Percentiles rank a stretch among this genome's conserved stretches.
Evolutionary conservation across 1,140 invertebrate genomes (phyloP).

Genomic region (Elymnias hypermnestra): DNA sequence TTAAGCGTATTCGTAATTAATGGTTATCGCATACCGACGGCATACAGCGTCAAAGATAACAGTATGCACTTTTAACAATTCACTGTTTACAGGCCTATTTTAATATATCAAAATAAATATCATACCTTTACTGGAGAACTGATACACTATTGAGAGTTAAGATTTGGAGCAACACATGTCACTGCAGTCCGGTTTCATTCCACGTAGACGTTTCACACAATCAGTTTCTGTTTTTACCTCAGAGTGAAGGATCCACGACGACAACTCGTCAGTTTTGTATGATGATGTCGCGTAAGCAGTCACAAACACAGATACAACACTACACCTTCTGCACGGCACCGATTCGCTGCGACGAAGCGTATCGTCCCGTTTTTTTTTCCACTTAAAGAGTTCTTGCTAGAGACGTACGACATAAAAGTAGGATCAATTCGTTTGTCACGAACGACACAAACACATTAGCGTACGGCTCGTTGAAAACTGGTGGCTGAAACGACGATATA

Average conservation of each 20-base stretch:
- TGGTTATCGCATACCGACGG: conserved; percentile 11
- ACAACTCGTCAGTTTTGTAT: conserved; percentile 45
- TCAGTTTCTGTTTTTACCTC: conserved; percentile 51
- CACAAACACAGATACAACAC: conserved; percentile 54
- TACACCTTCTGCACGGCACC: conserved; percentile 34
- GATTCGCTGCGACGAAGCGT: conserved; percentile 24
- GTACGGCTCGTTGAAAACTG: conserved; percentile 34
- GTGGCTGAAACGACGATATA: conserved; percentile 30
- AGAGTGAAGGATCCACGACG: conserved; percentile 57
- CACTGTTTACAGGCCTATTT: not conserved
- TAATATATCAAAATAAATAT: too few species aligned
- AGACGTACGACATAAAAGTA: conserved; percentile 58
- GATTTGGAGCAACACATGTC: conserved; percentile 31
- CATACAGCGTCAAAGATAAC: conserved; percentile 15
- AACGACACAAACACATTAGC: conserved; percentile 31
- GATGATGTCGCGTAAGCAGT: conserved; percentile 48
- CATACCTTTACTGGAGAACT: too few species aligned
- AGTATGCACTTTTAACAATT: conserved; percentile 2
- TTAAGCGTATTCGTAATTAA: too few species aligned
- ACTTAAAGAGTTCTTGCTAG: conserved; percentile 34
- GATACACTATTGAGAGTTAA: too few species aligned
- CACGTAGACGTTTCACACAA: conserved; percentile 47
- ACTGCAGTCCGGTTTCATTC: conserved; percentile 52
- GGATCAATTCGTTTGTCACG: conserved; percentile 29
- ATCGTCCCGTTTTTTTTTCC: conserved; percentile 29